Base-by-base conservation (phyloP, 2,888 invertebrate species). In the Protophormia terraenovae region DNA sequence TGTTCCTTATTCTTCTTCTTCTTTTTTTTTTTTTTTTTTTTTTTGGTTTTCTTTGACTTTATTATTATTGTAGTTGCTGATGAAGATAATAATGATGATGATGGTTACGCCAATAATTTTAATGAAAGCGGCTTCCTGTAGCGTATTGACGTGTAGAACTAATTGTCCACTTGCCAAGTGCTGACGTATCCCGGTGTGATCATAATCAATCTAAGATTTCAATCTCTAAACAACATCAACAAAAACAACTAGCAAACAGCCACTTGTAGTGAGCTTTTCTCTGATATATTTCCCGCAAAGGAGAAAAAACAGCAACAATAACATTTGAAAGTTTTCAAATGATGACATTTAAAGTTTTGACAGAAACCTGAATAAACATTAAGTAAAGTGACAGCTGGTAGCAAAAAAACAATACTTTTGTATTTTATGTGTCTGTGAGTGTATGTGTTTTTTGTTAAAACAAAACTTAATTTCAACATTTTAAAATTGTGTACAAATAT, bases 71-170 rank as follows among this genome's bases (percentile, higher is more conserved):
- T 75, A 79, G 73, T 58, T 83, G 71, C 27, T 86, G 62, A 53
- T 67, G 47, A 80, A 73, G 62, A 47, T 80, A 38, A 38, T 84
- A 62, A 72, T 80, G 60, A 84, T 87, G 81, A 83, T 84, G 86
- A 83, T 87, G 86, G 80, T 86, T 86, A 83, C 87, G 85, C 83
- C 86, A 86, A 87, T 82, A 81, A 83, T 69, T 86, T 86, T 87
- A 83, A 82, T 86, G 87, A 87, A 86, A 90, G 89, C 89, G 90
- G 89, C 90, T 90, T 90, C 91, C 90, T 90, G 91, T 90, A 89
- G 91, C 89, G 89, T 90, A 90, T 90, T 90, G 89, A 90, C 89
- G 90, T 91, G 90, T 91, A 91, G 91, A 91, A 90, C 91, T 91
- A 91, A 91, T 91, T 91, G 91, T 91, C 90, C 91, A 89, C 87